Conservation (phyloP, 2,797 vertebrate genomes). For the Gymnothorax reevesii region DNA sequence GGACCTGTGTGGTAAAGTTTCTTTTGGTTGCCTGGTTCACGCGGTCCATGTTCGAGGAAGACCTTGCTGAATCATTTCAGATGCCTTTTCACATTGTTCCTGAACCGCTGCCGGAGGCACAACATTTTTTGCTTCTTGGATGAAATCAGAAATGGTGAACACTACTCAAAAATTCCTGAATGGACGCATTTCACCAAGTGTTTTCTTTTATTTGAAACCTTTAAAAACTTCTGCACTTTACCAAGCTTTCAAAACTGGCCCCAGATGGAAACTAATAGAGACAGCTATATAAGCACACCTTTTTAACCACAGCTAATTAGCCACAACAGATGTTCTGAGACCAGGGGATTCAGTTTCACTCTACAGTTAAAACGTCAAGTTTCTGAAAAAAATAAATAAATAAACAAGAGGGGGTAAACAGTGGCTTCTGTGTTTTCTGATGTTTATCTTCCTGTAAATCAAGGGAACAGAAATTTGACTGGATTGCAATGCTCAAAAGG, state of each 20-base stretch:
- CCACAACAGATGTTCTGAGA: not conserved
- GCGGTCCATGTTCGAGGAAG: not conserved
- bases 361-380: not conserved
- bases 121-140: not conserved
- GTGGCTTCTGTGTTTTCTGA: not conserved
- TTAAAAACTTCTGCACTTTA: not conserved
- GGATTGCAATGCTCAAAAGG: too few relatives aligned
- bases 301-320: not conserved
- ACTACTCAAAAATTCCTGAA: not conserved
- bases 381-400: not conserved
- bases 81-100: not conserved
- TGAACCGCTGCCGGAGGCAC: not conserved
- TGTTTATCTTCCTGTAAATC: not conserved
- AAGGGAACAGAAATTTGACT: not conserved
- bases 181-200: not conserved
- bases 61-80: not conserved
- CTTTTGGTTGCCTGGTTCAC: not conserved
- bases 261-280: not conserved
- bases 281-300: not conserved
- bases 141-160: not conserved
- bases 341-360: not conserved
- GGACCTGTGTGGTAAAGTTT: not conserved
- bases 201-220: not conserved
- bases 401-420: not conserved
- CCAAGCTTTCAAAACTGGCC: not conserved